A percentile compares a stretch with the other conserved stretches of the same genome.
Conservation (phyloP, 2,888 invertebrate species). For the Cheilosia variabilis region DNA sequence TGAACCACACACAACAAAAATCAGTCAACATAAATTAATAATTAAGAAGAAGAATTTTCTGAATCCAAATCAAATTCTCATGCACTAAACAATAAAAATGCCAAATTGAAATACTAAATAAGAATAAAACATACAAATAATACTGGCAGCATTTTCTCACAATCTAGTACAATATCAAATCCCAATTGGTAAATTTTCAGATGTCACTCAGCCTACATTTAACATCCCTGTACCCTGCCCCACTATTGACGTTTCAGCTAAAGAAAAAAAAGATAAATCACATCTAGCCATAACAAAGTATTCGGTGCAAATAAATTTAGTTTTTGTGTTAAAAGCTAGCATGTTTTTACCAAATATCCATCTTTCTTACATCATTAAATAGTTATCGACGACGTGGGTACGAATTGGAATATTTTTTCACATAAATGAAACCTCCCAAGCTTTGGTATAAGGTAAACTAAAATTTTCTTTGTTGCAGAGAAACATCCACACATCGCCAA, state of each 20-base stretch:
- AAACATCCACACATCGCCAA: slow-evolving; percentile 31
- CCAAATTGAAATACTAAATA: not conserved
- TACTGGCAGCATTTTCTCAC: not conserved
- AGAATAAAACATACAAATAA: not conserved
- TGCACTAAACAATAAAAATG: no score
- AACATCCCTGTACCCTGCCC: slow-evolving; percentile 55
- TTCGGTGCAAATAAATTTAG: slow-evolving; percentile 38
- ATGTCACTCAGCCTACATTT: slow-evolving; percentile 36
- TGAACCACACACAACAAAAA: no score
- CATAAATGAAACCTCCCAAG: not conserved
- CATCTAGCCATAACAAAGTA: slow-evolving; percentile 72
- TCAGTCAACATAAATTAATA: no score
- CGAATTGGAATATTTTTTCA: slow-evolving; percentile 6
- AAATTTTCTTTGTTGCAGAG: slow-evolving; percentile 63
- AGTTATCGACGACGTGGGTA: slow-evolving; percentile 18
- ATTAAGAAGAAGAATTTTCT: no score
- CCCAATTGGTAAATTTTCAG: slow-evolving; percentile 47
- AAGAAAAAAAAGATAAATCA: slow-evolving; percentile 51
- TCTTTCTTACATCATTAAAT: slow-evolving; percentile 49
- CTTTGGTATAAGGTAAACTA: slow-evolving; percentile 5
- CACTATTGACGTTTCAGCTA: slow-evolving; percentile 39
- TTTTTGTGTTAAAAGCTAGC: slow-evolving; percentile 46
- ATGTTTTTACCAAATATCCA: slow-evolving; percentile 56
- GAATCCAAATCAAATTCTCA: no score
- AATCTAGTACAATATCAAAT: slow-evolving; percentile 53